Evolutionary conservation across 2,888 invertebrate species (phyloP).

Genomic region (Drosophila paracracens): DNA sequence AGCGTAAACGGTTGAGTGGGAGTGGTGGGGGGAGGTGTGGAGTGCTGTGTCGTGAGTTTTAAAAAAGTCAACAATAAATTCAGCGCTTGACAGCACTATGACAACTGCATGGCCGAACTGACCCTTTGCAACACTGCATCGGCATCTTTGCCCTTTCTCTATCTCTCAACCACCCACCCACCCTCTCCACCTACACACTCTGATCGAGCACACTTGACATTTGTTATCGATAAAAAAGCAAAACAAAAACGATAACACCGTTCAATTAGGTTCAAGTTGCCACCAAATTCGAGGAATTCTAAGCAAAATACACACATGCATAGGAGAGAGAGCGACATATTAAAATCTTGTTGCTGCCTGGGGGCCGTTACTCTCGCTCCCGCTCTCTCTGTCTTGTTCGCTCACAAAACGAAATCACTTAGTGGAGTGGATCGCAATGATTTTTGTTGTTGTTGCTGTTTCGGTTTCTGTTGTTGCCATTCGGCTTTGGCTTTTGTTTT

Average conservation of each 20-base stretch:
- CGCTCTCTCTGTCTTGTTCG: slow-evolving; percentile 22
- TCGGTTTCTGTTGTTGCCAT: slow-evolving; percentile 27
- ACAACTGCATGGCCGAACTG: slow-evolving; percentile 10
- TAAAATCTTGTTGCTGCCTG: slow-evolving; percentile 43
- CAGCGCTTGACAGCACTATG: slow-evolving; percentile 26
- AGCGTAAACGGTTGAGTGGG: neutral
- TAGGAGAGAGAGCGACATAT: neutral
- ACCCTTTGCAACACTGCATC: slow-evolving; percentile 26
- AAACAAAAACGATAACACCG: slow-evolving; percentile 17
- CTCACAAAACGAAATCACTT: slow-evolving; percentile 47
- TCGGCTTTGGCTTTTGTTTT: slow-evolving; percentile 59
- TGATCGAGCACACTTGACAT: slow-evolving; percentile 43
- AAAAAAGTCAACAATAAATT: slow-evolving; percentile 36
- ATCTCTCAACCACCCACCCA: neutral
- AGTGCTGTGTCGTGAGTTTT: slow-evolving; percentile 6
- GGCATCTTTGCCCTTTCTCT: slow-evolving; percentile 19
- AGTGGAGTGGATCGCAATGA: slow-evolving; percentile 58
- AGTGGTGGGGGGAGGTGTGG: neutral
- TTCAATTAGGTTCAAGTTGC: slow-evolving; percentile 29
- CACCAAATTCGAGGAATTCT: slow-evolving; percentile 31
- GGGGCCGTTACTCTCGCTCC: slow-evolving; percentile 18
- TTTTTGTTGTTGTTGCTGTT: slow-evolving; percentile 22
- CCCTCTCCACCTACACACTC: neutral
- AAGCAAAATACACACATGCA: slow-evolving; percentile 10
- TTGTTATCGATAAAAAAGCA: slow-evolving; percentile 29